A percentile compares a stretch with the other conserved stretches of the same genome.
Conservation (phyloP, 2,113 vertebrate genomes). For the Pelodiscus sinensis region DNA sequence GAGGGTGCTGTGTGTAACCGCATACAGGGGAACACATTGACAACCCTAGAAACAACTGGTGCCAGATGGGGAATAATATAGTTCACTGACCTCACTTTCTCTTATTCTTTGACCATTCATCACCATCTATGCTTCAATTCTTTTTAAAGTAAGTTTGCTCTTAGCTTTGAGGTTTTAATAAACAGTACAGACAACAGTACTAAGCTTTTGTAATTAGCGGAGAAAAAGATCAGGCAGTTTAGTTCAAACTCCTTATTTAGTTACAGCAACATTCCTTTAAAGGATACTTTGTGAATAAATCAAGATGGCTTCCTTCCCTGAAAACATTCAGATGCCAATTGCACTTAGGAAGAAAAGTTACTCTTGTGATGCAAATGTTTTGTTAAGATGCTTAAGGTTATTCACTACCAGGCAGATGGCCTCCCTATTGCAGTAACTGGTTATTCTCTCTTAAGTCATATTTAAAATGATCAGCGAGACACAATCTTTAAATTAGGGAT, state of each 20-base stretch:
- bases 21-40: too few species aligned
- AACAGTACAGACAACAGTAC: not conserved
- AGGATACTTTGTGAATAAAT: not conserved
- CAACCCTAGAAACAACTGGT: too few species aligned
- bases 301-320: not conserved
- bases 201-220: not conserved
- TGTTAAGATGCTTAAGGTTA: not conserved
- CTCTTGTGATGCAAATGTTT: too few species aligned
- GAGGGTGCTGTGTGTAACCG: too few species aligned
- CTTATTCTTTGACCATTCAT: not conserved
- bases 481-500: not conserved
- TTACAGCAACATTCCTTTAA: not conserved
- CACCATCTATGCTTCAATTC: not conserved
- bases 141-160: not conserved
- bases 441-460: not conserved
- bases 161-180: not conserved
- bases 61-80: not conserved
- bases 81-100: not conserved
- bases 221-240: not conserved
- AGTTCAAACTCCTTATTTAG: not conserved
- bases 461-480: not conserved
- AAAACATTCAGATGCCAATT: not conserved
- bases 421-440: not conserved
- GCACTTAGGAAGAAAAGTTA: not conserved
- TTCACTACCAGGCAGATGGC: not conserved